These are phyloP conservation scores for Chlamydotis undulata DNA, from an alignment of 2,113 vertebrate genomes.

Conservation along the genomic window DNA sequence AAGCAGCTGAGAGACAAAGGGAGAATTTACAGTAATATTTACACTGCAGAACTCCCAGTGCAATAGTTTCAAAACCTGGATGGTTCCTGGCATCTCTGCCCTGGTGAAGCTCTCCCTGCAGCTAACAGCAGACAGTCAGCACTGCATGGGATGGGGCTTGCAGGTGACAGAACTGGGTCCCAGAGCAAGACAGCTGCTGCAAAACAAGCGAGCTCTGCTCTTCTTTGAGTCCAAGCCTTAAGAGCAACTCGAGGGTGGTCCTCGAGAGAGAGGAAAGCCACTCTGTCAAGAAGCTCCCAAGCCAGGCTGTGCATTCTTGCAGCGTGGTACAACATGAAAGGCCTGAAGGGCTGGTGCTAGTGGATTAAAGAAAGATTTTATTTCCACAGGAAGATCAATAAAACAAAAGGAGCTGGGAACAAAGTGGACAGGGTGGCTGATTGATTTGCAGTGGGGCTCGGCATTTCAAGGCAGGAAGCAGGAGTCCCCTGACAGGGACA, in stretches of 20 bases:
- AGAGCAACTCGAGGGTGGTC: not conserved
- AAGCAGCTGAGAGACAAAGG: not conserved
- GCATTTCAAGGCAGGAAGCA: fast-evolving
- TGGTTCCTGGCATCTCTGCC: not conserved
- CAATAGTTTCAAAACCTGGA: not conserved
- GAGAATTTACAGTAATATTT: not conserved
- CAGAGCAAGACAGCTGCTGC: not conserved
- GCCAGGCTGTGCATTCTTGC: not conserved
- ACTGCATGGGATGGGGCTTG: not conserved
- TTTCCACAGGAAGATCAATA: slow-evolving; percentile 29
- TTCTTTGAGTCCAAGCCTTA: not conserved
- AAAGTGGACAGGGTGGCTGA: not conserved
- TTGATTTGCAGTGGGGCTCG: not conserved
- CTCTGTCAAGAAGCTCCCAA: not conserved
- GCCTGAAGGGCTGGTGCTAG: not conserved
- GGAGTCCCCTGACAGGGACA: not conserved
- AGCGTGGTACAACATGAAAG: not conserved
- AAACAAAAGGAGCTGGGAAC: slow-evolving; percentile 8
- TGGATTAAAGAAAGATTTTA: slow-evolving; percentile 17
- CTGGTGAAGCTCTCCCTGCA: not conserved
- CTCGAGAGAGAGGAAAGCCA: not conserved
- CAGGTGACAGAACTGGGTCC: not conserved
- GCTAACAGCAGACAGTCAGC: not conserved
- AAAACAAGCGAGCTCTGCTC: not conserved
- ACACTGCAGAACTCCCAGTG: not conserved